phyloP scores from a whole-genome alignment of 2,113 vertebrate species.

The Corythoichthys intestinalis region DNA sequence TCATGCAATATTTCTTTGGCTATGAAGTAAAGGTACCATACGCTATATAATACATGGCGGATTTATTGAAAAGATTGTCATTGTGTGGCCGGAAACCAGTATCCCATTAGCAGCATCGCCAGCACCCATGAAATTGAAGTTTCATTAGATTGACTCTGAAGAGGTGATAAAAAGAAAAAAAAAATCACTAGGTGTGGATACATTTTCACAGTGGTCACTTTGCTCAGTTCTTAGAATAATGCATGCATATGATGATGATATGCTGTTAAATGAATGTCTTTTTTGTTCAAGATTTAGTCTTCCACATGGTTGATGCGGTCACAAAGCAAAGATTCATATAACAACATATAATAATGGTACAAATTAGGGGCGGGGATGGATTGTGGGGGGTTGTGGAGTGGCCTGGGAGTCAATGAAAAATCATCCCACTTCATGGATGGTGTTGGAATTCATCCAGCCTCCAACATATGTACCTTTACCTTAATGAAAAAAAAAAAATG shows the following conservation, averaged over 20 bases:
- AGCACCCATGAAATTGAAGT: slow-evolving; percentile 62
- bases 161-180: slow-evolving; percentile 31
- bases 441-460: too few relatives aligned
- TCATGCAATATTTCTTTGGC: not conserved
- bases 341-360: too few relatives aligned
- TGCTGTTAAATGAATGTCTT: not conserved
- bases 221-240: not conserved
- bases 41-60: not conserved
- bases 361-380: too few relatives aligned
- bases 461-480: too few relatives aligned
- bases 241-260: not conserved
- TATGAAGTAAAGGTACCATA: not conserved
- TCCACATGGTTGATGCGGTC: too few relatives aligned
- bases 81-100: slow-evolving; percentile 40
- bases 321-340: too few relatives aligned
- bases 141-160: slow-evolving; percentile 50
- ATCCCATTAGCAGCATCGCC: slow-evolving; percentile 46
- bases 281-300: not conserved
- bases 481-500: too few relatives aligned
- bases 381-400: too few relatives aligned
- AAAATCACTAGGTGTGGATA: slow-evolving; percentile 30
- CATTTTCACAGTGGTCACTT: slow-evolving; percentile 31
- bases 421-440: too few relatives aligned
- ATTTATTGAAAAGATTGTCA: slow-evolving; percentile 44
- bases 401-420: too few relatives aligned